These are phyloP conservation scores for Lottia gigantea DNA, from an alignment of 2,888 invertebrate genomes.

Conservation along the genomic window DNA sequence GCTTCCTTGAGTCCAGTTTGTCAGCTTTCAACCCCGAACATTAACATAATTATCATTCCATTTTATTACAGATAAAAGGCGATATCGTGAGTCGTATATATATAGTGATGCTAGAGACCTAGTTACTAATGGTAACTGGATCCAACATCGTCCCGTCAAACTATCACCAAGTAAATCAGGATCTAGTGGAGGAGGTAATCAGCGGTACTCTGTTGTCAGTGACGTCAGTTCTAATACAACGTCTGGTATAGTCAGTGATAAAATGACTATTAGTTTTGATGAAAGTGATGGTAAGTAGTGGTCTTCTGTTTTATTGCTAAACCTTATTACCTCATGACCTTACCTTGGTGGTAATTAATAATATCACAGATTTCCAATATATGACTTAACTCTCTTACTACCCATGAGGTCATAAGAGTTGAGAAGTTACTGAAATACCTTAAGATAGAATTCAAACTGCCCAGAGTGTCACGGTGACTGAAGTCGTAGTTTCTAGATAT, in stretches of 20 bases:
- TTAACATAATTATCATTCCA: not conserved
- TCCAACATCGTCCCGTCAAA: slow-evolving; percentile 37
- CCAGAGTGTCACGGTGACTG: no score
- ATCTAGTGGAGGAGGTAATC: slow-evolving; percentile 67
- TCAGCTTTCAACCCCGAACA: no score
- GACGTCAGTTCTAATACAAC: slow-evolving; percentile 97
- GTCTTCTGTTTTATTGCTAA: not conserved
- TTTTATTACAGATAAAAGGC: slow-evolving; percentile 72
- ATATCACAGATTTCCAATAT: no score
- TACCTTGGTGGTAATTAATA: no score
- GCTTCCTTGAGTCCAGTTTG: no score
- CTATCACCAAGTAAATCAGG: slow-evolving; percentile 47
- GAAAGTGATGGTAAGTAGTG: slow-evolving; percentile 75
- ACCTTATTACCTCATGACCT: no score
- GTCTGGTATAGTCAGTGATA: slow-evolving; percentile 94
- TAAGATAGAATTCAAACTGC: no score
- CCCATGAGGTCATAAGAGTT: no score
- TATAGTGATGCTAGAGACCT: slow-evolving; percentile 71
- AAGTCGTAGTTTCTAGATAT: no score
- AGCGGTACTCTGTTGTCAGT: slow-evolving; percentile 86
- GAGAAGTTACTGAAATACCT: no score
- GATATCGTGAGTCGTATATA: slow-evolving; percentile 79
- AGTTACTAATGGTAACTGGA: slow-evolving; percentile 54
- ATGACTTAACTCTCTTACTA: no score
- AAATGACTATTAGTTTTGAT: slow-evolving; percentile 89